These are phyloP conservation scores for Coregonus clupeaformis DNA, from an alignment of 2,113 vertebrate genomes.

Conservation along the genomic window DNA sequence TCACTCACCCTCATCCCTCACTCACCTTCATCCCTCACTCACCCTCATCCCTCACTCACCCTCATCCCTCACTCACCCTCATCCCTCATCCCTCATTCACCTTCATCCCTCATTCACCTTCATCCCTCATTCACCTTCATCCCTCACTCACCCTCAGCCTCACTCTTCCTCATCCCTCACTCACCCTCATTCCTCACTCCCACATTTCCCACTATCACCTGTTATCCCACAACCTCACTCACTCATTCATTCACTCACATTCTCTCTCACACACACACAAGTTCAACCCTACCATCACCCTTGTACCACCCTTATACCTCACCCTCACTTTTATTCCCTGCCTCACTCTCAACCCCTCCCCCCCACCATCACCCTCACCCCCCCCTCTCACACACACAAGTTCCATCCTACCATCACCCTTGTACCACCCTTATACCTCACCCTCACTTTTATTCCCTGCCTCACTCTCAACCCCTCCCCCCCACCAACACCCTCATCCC, in stretches of 20 bases:
- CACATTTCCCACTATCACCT: neutral
- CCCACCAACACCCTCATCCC: neutral
- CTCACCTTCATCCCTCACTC: neutral
- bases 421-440: too few species aligned
- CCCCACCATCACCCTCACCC: neutral
- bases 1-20: neutral
- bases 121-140: too few species aligned
- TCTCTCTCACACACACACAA: too few species aligned
- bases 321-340: neutral
- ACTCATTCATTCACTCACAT: neutral
- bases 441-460: too few species aligned
- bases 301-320: neutral
- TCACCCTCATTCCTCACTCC: neutral
- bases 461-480: neutral
- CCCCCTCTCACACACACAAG: too few species aligned
- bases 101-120: neutral
- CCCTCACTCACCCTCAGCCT: too few species aligned
- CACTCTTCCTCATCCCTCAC: too few species aligned
- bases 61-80: too few species aligned
- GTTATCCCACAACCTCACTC: neutral
- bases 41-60: too few species aligned
- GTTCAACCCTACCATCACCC: conserved; percentile 2
- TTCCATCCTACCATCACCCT: neutral
- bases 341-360: neutral
- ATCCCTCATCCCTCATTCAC: neutral